These are phyloP conservation scores for Frankliniella fusca DNA, from an alignment of 2,888 invertebrate species.

Conservation along the genomic window DNA sequence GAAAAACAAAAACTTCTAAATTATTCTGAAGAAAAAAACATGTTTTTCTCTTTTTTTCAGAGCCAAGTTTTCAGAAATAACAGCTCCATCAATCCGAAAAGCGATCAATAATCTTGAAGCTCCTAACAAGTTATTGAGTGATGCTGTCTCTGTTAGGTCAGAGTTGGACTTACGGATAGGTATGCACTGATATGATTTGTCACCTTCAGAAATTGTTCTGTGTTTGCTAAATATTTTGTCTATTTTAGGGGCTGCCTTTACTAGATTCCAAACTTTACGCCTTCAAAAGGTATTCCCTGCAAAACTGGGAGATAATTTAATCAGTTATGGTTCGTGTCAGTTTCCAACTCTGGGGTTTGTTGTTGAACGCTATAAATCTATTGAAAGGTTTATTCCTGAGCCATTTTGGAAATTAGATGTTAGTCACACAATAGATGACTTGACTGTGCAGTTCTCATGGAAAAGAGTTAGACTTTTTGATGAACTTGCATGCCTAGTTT, in stretches of 20 bases:
- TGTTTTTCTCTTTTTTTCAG: conserved; percentile 47
- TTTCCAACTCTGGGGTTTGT: conserved; percentile 99
- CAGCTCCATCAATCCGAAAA: conserved; percentile 69
- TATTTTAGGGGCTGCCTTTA: conserved; percentile 85
- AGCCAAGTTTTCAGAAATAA: conserved; percentile 97
- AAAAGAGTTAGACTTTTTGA: conserved; percentile 83
- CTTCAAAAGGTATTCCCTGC: conserved; percentile 75
- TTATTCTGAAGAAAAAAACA: neutral
- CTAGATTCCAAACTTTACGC: conserved; percentile 91
- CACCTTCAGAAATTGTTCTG: neutral
- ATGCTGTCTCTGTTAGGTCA: conserved; percentile 89
- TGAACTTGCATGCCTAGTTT: conserved; percentile 71
- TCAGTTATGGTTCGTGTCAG: conserved; percentile 98
- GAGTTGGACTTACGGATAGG: conserved; percentile 92
- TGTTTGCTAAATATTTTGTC: conserved; percentile 29
- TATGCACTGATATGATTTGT: conserved; percentile 43
- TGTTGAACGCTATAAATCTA: conserved; percentile 91
- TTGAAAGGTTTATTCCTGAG: conserved; percentile 86
- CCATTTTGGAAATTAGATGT: conserved; percentile 91
- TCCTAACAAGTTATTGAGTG: conserved; percentile 76
- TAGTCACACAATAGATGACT: conserved; percentile 66
- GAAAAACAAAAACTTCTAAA: neutral
- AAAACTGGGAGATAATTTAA: conserved; percentile 68
- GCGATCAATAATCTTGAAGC: conserved; percentile 73
- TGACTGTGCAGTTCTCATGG: conserved; percentile 85